Evolutionary conservation across 2,113 vertebrate species (phyloP).

Genomic region (Acrocephalus arundinaceus): DNA sequence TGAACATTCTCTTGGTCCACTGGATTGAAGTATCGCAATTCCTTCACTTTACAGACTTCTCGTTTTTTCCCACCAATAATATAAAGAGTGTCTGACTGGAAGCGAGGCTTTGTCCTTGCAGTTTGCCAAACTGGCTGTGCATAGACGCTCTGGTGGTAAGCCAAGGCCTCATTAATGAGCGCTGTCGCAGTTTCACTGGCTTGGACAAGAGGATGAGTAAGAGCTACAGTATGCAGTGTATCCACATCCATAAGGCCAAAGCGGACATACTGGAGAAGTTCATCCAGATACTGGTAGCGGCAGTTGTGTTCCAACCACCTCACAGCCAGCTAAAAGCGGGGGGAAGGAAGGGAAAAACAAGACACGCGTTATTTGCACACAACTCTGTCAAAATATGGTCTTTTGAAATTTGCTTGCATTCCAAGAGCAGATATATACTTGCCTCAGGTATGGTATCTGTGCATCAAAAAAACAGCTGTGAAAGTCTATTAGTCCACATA

Average conservation of each 20-base stretch:
- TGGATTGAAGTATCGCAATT: constrained; percentile 92
- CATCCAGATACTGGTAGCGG: constrained; percentile 88
- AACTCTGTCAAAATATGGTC: neutral
- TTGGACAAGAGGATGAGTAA: constrained; percentile 86
- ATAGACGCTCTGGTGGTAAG: constrained; percentile 89
- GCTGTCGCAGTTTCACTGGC: constrained; percentile 84
- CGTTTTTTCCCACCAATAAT: constrained; percentile 91
- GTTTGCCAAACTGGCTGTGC: constrained; percentile 93
- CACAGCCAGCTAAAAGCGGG: constrained; percentile 84
- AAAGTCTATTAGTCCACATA: neutral
- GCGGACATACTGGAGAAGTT: constrained; percentile 91
- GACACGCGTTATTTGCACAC: neutral
- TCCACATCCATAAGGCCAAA: constrained; percentile 93
- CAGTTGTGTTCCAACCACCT: constrained; percentile 93
- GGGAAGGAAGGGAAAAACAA: constrained; percentile 24
- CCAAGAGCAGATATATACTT: neutral
- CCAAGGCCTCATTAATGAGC: constrained; percentile 90
- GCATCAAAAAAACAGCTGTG: neutral
- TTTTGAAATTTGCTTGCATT: neutral
- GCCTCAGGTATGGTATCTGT: neutral
- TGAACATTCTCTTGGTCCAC: constrained; percentile 86
- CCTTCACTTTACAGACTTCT: constrained; percentile 89
- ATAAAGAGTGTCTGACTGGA: constrained; percentile 92
- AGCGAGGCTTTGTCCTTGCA: constrained; percentile 86
- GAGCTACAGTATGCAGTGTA: constrained; percentile 83